phyloP scores from a whole-genome alignment of 2,113 vertebrate species.

The Embiotoca jacksoni region DNA sequence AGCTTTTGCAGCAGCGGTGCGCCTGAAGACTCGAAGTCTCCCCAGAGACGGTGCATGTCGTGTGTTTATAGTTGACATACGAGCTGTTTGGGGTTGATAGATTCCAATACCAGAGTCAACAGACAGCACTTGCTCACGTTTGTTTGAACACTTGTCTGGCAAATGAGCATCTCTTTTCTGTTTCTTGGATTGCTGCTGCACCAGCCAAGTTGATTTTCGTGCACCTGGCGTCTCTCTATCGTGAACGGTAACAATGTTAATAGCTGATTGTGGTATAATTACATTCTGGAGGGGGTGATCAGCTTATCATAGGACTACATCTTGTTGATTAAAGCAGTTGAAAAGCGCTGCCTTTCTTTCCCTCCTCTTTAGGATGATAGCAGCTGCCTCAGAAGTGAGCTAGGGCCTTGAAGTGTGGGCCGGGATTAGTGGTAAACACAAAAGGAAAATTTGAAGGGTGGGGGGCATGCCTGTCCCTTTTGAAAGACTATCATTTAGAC shows the following conservation, averaged over 20 bases:
- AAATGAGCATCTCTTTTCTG: constrained; percentile 35
- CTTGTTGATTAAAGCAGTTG: constrained; percentile 70
- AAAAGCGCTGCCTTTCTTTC: constrained; percentile 68
- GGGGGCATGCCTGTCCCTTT: constrained; percentile 66
- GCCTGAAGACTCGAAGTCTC: constrained; percentile 30
- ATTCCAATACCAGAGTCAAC: constrained; percentile 69
- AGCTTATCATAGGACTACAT: constrained; percentile 71
- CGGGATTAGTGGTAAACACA: constrained; percentile 78
- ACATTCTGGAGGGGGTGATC: constrained; percentile 58
- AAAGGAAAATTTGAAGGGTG: constrained; percentile 73
- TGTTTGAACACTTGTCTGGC: constrained; percentile 63
- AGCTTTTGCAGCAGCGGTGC: constrained; percentile 10
- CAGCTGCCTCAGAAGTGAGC: constrained; percentile 73
- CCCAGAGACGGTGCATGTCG: constrained; percentile 43
- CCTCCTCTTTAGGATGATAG: constrained; percentile 75
- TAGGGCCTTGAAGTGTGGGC: constrained; percentile 79
- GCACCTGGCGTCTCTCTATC: neutral
- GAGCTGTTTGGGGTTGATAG: constrained; percentile 74
- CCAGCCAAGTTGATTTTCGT: neutral
- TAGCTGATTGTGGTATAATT: constrained; percentile 59
- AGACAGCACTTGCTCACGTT: constrained; percentile 50
- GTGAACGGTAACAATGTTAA: constrained; percentile 36
- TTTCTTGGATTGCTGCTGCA: constrained; percentile 22
- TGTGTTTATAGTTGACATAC: constrained; percentile 77
- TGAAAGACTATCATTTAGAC: constrained; percentile 79